These are phyloP conservation scores for Dolichoris vasculosae DNA, from an alignment of 1,140 invertebrate species.

Conservation along the genomic window DNA sequence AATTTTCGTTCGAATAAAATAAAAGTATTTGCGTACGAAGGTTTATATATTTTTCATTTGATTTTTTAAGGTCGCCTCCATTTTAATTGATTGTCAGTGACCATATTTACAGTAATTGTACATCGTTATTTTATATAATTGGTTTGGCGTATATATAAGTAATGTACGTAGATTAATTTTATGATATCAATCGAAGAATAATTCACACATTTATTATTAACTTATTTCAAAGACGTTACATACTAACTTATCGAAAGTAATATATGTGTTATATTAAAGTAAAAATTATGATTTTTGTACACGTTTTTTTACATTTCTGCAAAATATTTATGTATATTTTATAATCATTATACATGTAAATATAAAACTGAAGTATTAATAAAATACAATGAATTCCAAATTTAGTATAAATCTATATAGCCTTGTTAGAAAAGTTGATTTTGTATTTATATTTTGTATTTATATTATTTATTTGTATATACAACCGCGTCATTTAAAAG, in stretches of 20 bases:
- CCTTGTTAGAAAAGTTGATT: too few relatives aligned
- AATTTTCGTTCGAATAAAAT: too few relatives aligned
- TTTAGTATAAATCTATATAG: too few relatives aligned
- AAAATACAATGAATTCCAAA: too few relatives aligned
- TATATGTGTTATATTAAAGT: background rate
- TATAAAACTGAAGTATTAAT: too few relatives aligned
- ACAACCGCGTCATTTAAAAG: too few relatives aligned
- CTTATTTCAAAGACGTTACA: background rate
- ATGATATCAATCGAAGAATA: background rate
- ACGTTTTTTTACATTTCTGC: background rate
- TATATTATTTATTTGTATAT: too few relatives aligned
- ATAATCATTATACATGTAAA: too few relatives aligned
- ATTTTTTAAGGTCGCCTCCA: background rate
- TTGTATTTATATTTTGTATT: too few relatives aligned
- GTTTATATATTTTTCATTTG: background rate
- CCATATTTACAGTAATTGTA: background rate
- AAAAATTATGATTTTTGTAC: background rate
- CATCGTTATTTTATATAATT: background rate
- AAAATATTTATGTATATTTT: too few relatives aligned
- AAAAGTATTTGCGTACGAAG: background rate
- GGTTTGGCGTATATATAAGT: background rate
- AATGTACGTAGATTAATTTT: background rate
- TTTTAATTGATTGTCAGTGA: constrained; percentile 1
- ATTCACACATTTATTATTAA: constrained; percentile 9
- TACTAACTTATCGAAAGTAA: background rate